Evolutionary conservation across 2,888 invertebrate genomes (phyloP).

Genomic region (Steinernema scapterisci): DNA sequence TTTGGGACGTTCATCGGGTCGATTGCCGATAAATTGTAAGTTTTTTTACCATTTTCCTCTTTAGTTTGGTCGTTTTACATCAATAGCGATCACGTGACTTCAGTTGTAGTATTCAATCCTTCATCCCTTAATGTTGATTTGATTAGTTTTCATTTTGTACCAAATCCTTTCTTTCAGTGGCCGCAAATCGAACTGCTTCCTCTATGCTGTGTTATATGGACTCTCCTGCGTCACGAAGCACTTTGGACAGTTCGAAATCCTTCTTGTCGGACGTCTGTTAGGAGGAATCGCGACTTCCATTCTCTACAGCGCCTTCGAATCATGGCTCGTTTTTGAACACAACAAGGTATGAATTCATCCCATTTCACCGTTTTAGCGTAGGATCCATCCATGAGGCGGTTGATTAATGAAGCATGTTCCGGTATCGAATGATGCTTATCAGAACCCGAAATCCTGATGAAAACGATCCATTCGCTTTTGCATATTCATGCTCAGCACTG

Average conservation of each 20-base stretch:
- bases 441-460: no score
- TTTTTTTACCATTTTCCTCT: constrained; percentile 32
- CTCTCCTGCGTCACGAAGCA: constrained; percentile 72
- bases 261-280: constrained; percentile 70
- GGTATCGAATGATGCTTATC: no score
- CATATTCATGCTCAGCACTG: no score
- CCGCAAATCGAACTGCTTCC: constrained; percentile 70
- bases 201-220: constrained; percentile 71
- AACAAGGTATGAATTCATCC: constrained; percentile 67
- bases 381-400: no score
- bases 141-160: background rate
- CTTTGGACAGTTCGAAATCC: constrained; percentile 69
- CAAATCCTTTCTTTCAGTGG: constrained; percentile 68
- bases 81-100: no score
- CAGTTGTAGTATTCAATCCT: no score
- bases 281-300: constrained; percentile 72
- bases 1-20: constrained; percentile 72
- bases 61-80: no score
- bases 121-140: no score
- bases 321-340: constrained; percentile 71
- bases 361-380: background rate
- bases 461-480: no score
- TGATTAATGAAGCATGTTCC: no score
- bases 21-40: constrained; percentile 72
- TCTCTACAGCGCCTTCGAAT: constrained; percentile 72